Conservation (phyloP, 2,797 vertebrate genomes). For the Sebastes reedi region DNA sequence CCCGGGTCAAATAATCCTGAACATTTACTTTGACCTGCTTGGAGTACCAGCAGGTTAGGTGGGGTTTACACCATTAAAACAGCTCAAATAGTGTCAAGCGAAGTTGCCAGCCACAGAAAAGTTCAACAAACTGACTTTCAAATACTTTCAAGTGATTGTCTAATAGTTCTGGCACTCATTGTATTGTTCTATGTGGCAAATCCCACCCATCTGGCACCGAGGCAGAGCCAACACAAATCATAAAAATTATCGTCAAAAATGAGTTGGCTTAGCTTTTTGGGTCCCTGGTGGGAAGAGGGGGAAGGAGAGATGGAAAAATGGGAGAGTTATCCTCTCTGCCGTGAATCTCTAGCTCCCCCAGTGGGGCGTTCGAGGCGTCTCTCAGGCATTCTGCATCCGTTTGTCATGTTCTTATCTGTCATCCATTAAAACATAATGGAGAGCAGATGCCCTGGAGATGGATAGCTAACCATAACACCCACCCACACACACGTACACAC, state of each 20-base stretch:
- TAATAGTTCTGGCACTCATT: constrained; percentile 66
- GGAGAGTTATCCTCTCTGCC: constrained; percentile 23
- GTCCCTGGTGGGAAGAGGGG: constrained; percentile 36
- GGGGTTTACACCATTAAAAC: constrained; percentile 46
- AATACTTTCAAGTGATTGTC: constrained; percentile 64
- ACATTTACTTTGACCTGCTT: constrained; percentile 48
- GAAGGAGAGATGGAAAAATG: constrained; percentile 43
- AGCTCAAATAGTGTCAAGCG: constrained; percentile 50
- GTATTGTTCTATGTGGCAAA: constrained; percentile 70
- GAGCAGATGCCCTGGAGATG: constrained; percentile 78
- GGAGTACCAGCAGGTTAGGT: constrained; percentile 42
- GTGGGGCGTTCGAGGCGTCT: constrained; percentile 58
- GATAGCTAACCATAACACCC: constrained; percentile 53
- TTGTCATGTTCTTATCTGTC: constrained; percentile 82
- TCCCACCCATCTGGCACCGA: constrained; percentile 71
- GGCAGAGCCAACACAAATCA: constrained; percentile 68
- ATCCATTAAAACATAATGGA: constrained; percentile 77
- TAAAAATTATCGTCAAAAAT: constrained; percentile 67
- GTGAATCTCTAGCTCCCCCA: constrained; percentile 72
- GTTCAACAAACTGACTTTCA: constrained; percentile 64
- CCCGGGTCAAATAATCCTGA: constrained; percentile 31
- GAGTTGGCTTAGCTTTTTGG: constrained; percentile 41
- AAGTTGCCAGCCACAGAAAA: constrained; percentile 53
- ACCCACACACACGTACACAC: constrained; percentile 24
- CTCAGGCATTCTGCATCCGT: constrained; percentile 64